Conservation (phyloP, 2,888 invertebrate genomes). For the Pinctada fucata region DNA sequence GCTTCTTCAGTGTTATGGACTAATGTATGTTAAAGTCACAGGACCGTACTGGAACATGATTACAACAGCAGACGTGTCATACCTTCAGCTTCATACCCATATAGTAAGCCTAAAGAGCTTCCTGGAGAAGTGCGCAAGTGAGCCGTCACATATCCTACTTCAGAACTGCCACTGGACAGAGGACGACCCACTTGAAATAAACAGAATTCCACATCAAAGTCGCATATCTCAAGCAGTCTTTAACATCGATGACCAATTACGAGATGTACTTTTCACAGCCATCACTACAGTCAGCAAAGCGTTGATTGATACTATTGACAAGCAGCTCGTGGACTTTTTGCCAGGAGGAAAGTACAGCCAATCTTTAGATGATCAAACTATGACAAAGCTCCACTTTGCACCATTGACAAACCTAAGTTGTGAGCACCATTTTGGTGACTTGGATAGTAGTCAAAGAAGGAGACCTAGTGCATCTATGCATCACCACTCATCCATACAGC, state of each 20-base stretch:
- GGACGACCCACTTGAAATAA: not conserved
- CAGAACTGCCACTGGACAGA: not conserved
- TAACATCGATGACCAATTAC: not conserved
- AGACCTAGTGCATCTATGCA: slow-evolving; percentile 47
- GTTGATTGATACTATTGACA: slow-evolving; percentile 33
- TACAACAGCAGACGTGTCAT: slow-evolving; percentile 25
- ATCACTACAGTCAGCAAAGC: slow-evolving; percentile 17
- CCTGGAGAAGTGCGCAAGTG: slow-evolving; percentile 14
- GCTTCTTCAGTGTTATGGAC: slow-evolving; percentile 36
- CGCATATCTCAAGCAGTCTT: not conserved
- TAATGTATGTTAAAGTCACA: slow-evolving; percentile 40
- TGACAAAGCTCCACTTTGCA: slow-evolving; percentile 24
- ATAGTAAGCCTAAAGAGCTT: slow-evolving; percentile 12
- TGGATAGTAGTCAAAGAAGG: slow-evolving; percentile 44
- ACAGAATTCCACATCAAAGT: slow-evolving; percentile 2
- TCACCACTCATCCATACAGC: slow-evolving; percentile 47
- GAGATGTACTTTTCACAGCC: slow-evolving; percentile 23
- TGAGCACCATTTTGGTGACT: slow-evolving; percentile 55
- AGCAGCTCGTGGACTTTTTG: slow-evolving; percentile 47
- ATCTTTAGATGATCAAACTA: slow-evolving; percentile 27
- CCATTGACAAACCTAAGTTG: slow-evolving; percentile 45
- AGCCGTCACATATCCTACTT: slow-evolving; percentile 4
- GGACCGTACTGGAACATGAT: slow-evolving; percentile 47
- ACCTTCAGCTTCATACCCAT: slow-evolving; percentile 37
- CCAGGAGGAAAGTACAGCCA: slow-evolving; percentile 34